Conservation (phyloP, 2,797 vertebrate genomes). For the Carapus acus region DNA sequence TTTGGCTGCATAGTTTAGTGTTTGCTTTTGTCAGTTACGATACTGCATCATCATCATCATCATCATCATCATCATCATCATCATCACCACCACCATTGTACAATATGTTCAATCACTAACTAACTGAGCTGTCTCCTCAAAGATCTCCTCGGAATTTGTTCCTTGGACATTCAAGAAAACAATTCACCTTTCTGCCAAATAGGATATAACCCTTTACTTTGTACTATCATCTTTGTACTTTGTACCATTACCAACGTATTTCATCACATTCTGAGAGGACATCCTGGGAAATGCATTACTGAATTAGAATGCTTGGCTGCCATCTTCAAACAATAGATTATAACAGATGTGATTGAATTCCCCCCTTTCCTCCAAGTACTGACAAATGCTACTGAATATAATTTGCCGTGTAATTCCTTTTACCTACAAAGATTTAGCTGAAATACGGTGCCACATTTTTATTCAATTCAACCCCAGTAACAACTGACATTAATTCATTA, state of each 20-base stretch:
- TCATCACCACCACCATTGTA: too few relatives aligned
- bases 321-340: conserved; percentile 71
- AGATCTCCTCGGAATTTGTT: background rate
- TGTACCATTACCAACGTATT: conserved; percentile 54
- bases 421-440: conserved; percentile 62
- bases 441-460: background rate
- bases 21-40: too few relatives aligned
- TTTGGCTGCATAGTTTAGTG: too few relatives aligned
- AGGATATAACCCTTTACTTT: too few relatives aligned
- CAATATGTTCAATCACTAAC: too few relatives aligned
- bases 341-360: conserved; percentile 69
- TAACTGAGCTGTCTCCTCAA: conserved; percentile 3
- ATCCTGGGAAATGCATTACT: conserved; percentile 68
- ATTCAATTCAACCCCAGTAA: conserved; percentile 63
- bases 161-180: background rate
- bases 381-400: conserved; percentile 74
- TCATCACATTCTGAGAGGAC: conserved; percentile 59
- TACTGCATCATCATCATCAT: too few relatives aligned
- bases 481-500: conserved; percentile 74
- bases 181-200: conserved; percentile 4
- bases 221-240: conserved; percentile 28
- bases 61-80: too few relatives aligned
- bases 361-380: conserved; percentile 72
- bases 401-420: conserved; percentile 80
- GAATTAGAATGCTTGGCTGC: conserved; percentile 68